Conservation (phyloP, 1,140 invertebrate species). For the Drosophila kohkoa region DNA sequence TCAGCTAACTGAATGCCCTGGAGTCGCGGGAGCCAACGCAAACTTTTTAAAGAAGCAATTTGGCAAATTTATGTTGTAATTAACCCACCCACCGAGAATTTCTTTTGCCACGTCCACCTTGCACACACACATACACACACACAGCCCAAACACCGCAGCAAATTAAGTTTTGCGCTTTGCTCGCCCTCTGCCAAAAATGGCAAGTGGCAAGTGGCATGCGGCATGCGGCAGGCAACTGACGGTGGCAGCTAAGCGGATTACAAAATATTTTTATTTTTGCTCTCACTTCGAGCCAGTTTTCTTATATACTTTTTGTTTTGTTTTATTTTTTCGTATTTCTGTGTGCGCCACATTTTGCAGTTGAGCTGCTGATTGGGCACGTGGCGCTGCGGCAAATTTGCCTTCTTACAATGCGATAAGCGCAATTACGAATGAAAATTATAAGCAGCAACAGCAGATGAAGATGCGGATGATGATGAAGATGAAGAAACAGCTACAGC, state of each 20-base stretch:
- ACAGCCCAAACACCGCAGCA: constrained; percentile 54
- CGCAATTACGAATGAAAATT: constrained; percentile 60
- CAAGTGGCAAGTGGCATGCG: constrained; percentile 55
- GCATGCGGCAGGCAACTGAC: constrained; percentile 52
- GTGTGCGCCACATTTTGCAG: constrained; percentile 3
- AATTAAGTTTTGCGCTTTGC: constrained; percentile 76
- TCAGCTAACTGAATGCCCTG: constrained; percentile 30
- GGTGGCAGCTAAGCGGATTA: constrained; percentile 73
- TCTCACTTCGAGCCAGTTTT: constrained; percentile 41
- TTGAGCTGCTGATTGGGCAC: constrained; percentile 41
- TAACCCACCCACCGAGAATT: constrained; percentile 32
- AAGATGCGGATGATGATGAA: not conserved
- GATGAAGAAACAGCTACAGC: not conserved
- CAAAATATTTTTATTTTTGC: constrained; percentile 46
- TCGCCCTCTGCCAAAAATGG: constrained; percentile 32
- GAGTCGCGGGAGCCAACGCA: constrained; percentile 34
- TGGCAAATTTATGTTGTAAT: constrained; percentile 79
- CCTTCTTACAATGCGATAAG: constrained; percentile 76
- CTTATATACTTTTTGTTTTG: constrained; percentile 18
- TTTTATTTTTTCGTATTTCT: constrained; percentile 26
- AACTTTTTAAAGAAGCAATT: constrained; percentile 75
- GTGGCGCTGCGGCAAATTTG: constrained; percentile 70
- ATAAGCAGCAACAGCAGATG: constrained; percentile 16
- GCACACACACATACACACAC: too few relatives aligned
- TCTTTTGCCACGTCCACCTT: constrained; percentile 5